Percentiles rank a stretch among this genome's conserved stretches.
These are phyloP conservation scores for Dicyrtoma fusca DNA, from an alignment of 2,888 invertebrate species.

Conservation along the genomic window DNA sequence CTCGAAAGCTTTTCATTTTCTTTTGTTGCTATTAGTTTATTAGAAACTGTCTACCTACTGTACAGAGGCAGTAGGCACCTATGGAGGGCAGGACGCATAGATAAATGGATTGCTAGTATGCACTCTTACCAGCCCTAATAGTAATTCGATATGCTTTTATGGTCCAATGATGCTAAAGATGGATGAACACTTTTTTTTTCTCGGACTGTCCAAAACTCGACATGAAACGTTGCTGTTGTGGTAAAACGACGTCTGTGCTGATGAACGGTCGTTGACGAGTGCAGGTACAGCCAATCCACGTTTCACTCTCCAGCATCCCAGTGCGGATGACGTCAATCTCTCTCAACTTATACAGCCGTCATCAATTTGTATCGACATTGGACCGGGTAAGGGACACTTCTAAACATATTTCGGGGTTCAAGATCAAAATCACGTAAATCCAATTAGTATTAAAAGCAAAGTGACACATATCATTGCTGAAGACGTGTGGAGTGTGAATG, in stretches of 20 bases:
- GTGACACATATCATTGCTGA: too few relatives aligned
- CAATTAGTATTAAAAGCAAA: too few relatives aligned
- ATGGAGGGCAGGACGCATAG: too few relatives aligned
- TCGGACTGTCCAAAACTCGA: constrained; percentile 1
- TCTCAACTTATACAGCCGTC: constrained; percentile 7
- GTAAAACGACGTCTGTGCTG: too few relatives aligned
- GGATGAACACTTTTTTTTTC: constrained; percentile 17
- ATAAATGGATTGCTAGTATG: too few relatives aligned
- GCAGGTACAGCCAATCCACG: constrained; percentile 22
- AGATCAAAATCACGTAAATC: too few relatives aligned
- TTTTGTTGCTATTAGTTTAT: not conserved
- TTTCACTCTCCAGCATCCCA: constrained; percentile 29
- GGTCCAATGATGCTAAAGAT: constrained; percentile 12
- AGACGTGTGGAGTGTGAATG: too few relatives aligned
- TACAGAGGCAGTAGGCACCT: too few relatives aligned
- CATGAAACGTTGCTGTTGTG: too few relatives aligned
- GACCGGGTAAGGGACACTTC: constrained; percentile 8
- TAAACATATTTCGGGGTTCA: not conserved
- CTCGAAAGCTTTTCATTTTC: not conserved
- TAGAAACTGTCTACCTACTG: too few relatives aligned
- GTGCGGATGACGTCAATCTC: constrained; percentile 34
- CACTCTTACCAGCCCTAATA: not conserved
- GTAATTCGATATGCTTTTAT: not conserved
- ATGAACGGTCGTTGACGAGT: too few relatives aligned
- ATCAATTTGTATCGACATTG: constrained; percentile 19